Percentiles rank a stretch among this genome's conserved stretches.
phyloP scores from a whole-genome alignment of 2,113 vertebrate genomes.

The Bucco capensis region DNA sequence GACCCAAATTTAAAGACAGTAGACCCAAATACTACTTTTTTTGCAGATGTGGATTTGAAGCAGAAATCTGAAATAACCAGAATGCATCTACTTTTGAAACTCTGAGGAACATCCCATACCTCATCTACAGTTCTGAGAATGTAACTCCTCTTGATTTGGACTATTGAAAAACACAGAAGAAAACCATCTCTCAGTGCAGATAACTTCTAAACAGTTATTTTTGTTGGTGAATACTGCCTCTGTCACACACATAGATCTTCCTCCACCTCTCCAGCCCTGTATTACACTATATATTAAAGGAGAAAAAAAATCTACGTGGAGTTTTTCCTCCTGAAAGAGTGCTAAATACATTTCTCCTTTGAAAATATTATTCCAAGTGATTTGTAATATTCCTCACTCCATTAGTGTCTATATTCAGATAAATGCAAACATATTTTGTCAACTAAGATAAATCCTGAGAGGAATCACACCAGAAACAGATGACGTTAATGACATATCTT shows the following conservation, averaged over 20 bases:
- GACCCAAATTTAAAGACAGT: not conserved
- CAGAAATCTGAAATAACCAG: not conserved
- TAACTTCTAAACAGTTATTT: not conserved
- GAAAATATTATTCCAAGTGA: not conserved
- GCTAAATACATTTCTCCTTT: not conserved
- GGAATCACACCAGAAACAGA: not conserved
- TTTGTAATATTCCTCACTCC: not conserved
- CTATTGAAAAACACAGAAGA: not conserved
- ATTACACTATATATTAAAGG: not conserved
- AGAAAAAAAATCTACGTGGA: not conserved
- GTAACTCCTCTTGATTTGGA: not conserved
- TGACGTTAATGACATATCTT: not conserved
- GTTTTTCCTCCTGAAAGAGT: not conserved
- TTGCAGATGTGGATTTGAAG: not conserved
- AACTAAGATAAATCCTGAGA: not conserved
- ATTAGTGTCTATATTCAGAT: not conserved
- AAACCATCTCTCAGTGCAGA: not conserved
- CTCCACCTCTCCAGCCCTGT: not conserved
- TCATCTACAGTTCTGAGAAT: not conserved
- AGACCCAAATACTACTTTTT: not conserved
- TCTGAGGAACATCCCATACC: not conserved
- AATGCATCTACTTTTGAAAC: not conserved
- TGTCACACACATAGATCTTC: not conserved
- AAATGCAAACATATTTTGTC: not conserved
- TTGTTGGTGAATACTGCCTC: not conserved